Conservation (phyloP, 2,113 vertebrate genomes). For the Alosa alosa region DNA sequence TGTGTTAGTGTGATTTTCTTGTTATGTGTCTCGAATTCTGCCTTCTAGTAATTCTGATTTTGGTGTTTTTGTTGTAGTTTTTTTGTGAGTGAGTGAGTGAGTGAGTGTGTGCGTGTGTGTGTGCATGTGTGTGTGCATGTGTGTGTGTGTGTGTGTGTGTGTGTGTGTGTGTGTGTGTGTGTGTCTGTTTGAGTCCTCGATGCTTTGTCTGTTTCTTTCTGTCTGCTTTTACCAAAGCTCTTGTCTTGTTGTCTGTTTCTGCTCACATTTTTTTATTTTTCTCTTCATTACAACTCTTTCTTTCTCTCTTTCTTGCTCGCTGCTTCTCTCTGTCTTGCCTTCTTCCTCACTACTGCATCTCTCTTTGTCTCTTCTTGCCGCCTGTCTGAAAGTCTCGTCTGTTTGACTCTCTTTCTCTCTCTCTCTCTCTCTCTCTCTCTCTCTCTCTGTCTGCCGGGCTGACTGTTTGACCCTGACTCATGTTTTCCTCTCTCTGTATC, state of each 20-base stretch:
- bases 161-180: not conserved
- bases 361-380: not conserved
- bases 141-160: not conserved
- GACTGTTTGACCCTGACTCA: constrained; percentile 58
- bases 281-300: not conserved
- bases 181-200: not conserved
- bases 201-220: not conserved
- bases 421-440: constrained; percentile 52
- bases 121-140: not conserved
- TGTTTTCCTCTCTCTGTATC: constrained; percentile 29
- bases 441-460: constrained; percentile 8
- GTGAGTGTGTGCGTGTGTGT: too few relatives aligned
- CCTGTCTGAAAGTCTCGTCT: constrained; percentile 18
- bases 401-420: constrained; percentile 46
- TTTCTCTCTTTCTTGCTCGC: not conserved
- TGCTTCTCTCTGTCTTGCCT: not conserved
- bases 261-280: not conserved
- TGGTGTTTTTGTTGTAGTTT: not conserved
- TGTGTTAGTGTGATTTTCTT: not conserved
- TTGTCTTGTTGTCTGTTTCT: not conserved
- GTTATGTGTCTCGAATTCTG: not conserved
- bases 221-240: not conserved
- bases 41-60: not conserved
- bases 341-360: not conserved
- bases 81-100: not conserved